These are phyloP conservation scores for Empis stercorea DNA, from an alignment of 2,888 invertebrate genomes.

Conservation along the genomic window DNA sequence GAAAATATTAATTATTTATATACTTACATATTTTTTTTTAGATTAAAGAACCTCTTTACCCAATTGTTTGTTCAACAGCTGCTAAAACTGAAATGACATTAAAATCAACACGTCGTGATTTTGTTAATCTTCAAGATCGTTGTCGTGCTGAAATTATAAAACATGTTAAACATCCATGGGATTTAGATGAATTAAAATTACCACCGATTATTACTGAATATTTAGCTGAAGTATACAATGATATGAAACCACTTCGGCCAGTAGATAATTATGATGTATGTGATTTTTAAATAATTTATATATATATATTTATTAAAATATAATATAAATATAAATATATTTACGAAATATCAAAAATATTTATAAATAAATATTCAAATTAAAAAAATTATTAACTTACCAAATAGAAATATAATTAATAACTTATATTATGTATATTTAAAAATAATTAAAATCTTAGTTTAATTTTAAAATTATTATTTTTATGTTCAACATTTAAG, in stretches of 20 bases:
- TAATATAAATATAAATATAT: no score
- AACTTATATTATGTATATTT: no score
- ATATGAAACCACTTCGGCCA: slow-evolving; percentile 30
- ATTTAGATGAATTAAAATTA: slow-evolving; percentile 43
- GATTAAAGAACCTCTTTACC: slow-evolving; percentile 49
- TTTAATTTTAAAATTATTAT: no score
- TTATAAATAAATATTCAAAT: no score
- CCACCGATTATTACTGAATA: slow-evolving; percentile 46
- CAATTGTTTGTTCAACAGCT: slow-evolving; percentile 58
- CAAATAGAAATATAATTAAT: no score
- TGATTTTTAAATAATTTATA: slow-evolving; percentile 17
- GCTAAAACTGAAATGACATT: slow-evolving; percentile 62
- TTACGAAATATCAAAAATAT: no score
- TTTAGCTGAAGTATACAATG: slow-evolving; percentile 42
- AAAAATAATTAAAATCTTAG: no score
- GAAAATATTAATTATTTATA: no score
- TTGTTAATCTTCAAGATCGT: slow-evolving; percentile 54
- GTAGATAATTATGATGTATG: slow-evolving; percentile 35
- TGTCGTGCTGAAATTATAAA: slow-evolving; percentile 50
- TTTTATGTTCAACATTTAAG: no score
- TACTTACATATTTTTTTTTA: slow-evolving; percentile 15
- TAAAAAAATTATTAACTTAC: no score
- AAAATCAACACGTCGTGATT: slow-evolving; percentile 45
- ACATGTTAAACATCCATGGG: slow-evolving; percentile 37
- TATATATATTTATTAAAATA: no score